Base-by-base conservation (phyloP, 2,797 vertebrate species). In the Leptodactylus fallax region DNA sequence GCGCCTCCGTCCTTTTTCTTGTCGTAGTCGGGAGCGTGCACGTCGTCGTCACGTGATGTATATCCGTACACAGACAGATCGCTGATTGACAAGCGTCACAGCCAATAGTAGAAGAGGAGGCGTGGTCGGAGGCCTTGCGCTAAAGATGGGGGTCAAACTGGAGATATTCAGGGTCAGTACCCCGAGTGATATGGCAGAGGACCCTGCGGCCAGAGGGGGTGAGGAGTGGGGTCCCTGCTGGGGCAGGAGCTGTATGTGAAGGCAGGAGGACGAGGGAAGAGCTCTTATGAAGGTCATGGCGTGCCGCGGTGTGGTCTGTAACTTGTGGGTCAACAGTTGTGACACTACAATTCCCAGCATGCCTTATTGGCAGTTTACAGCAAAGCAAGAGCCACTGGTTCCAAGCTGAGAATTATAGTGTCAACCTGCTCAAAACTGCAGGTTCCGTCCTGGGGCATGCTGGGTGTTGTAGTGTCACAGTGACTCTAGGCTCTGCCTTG, bases 121-220 rank as follows among this genome's bases (percentile, higher is more conserved):
- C 53, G 87, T 84, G 87, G 81, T 27, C 58, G 8, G 47, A 17
- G 36, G 2, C 69, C 71, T 58, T 67, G 63, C 51, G 58, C 21
- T 5, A 23, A 84, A 79, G 1, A 88, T 88, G 87, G 87, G 87
- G 87, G 87, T 88, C 67, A 88, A 81, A 55, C 56, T 85, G 82
- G 87, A 88, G 82, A 58, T 88, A 13, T 85, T 88, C 67, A 27
- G 87, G 87, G 87, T 88, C 79, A 88, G 17, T 87, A 76, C 55
- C 21, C 7, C 19, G 45, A 0, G 47, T 51, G 36, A 36, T 36
- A 4, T 17, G 27, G 1, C 11, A 17, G n/a, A 25, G n/a, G 8
- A n/a, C 7, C 58, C 58, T 2, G 17, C 6, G 17, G 17, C 7
- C 58, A 19, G 56, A 2, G 56, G 14, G 56, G 14, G 14, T 58